Conservation (phyloP, 2,888 invertebrate species). For the Omphaloscelis lunosa region DNA sequence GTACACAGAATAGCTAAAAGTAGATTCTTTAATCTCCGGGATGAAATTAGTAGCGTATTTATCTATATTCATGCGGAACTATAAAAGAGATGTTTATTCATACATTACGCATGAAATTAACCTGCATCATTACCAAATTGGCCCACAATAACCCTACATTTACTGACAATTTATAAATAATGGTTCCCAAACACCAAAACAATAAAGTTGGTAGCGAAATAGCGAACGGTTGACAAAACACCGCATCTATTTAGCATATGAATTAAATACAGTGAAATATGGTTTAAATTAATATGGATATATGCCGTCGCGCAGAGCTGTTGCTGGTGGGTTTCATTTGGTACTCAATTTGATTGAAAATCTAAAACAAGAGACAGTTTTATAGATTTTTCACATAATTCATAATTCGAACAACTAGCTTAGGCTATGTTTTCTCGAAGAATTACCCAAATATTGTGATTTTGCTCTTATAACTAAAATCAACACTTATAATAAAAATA, state of each 20-base stretch:
- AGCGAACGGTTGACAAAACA: slow-evolving; percentile 88
- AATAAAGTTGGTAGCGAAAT: slow-evolving; percentile 76
- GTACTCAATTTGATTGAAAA: slow-evolving; percentile 33
- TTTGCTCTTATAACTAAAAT: no score
- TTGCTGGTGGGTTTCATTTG: slow-evolving; percentile 70
- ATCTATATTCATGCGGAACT: neutral
- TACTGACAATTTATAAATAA: slow-evolving; percentile 69
- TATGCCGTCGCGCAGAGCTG: slow-evolving; percentile 85
- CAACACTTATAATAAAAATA: no score
- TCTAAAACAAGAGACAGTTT: neutral
- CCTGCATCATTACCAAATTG: slow-evolving; percentile 33
- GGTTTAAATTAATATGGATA: slow-evolving; percentile 94
- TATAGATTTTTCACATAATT: neutral
- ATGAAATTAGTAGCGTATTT: neutral
- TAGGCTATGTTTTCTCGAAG: no score
- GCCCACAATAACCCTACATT: slow-evolving; percentile 44
- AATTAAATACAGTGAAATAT: slow-evolving; percentile 95
- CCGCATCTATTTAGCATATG: slow-evolving; percentile 94
- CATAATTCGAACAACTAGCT: neutral
- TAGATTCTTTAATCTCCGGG: neutral
- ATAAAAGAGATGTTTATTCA: neutral
- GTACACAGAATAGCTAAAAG: no score
- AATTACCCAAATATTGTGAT: no score
- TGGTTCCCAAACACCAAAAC: slow-evolving; percentile 69
- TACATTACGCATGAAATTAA: slow-evolving; percentile 18